A percentile compares a stretch with the other conserved stretches of the same genome.
Evolutionary conservation across 2,113 vertebrate species (phyloP).

Genomic region (Esox niger): DNA sequence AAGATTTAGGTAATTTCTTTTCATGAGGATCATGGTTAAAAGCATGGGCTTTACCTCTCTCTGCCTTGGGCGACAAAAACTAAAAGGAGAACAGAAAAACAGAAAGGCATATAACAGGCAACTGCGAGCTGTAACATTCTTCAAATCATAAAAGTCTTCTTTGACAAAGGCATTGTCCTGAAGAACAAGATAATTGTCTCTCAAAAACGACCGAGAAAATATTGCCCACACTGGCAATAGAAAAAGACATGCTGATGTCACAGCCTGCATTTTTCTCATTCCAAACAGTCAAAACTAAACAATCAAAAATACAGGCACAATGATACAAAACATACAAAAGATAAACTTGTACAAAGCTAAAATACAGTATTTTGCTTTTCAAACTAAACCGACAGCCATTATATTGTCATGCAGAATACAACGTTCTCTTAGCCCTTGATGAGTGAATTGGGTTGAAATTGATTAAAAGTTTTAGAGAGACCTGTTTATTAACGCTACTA

Average conservation of each 20-base stretch:
- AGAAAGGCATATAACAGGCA: neutral
- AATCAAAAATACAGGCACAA: neutral
- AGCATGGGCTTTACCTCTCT: neutral
- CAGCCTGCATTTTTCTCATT: conserved; percentile 16
- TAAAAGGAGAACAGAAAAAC: neutral
- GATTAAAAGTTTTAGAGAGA: no score
- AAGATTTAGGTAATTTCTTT: neutral
- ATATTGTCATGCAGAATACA: neutral
- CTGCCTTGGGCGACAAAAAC: no score
- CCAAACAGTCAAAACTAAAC: conserved; percentile 10
- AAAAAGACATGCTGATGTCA: conserved; percentile 24
- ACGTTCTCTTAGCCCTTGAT: neutral
- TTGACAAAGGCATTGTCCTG: neutral
- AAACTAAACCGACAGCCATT: neutral
- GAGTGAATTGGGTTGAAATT: neutral
- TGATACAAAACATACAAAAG: neutral
- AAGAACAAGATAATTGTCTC: neutral
- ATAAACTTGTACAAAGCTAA: conserved; percentile 5
- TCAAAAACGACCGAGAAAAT: no score
- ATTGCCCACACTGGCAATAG: neutral
- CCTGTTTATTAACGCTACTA: no score
- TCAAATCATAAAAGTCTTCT: neutral
- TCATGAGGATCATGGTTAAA: neutral
- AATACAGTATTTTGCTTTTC: neutral
- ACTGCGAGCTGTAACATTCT: neutral